Evolutionary conservation across 2,888 invertebrate genomes (phyloP).

Genomic region (Sturmia bella): DNA sequence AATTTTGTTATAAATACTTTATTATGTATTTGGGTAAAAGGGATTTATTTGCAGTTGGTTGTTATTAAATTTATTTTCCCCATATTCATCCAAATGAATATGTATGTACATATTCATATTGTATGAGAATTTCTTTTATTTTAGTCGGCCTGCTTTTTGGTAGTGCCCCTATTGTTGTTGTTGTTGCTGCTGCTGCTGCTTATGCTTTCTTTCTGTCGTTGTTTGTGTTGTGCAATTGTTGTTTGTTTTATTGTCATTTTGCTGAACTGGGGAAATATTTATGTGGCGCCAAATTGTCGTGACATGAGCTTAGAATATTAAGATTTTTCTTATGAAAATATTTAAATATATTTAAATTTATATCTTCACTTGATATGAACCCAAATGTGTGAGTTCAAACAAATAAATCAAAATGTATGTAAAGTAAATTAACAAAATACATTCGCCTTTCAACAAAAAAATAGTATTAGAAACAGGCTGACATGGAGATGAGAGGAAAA

Average conservation of each 20-base stretch:
- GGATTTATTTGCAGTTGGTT: slow-evolving; percentile 6
- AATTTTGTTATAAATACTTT: neutral
- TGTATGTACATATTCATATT: neutral
- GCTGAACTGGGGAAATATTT: slow-evolving; percentile 64
- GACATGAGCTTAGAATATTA: slow-evolving; percentile 63
- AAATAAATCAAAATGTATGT: neutral
- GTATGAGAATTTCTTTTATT: slow-evolving; percentile 31
- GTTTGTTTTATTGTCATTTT: slow-evolving; percentile 59
- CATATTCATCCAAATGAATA: slow-evolving; percentile 39
- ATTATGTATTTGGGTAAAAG: slow-evolving; percentile 12
- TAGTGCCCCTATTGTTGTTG: neutral
- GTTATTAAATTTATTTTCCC: slow-evolving; percentile 28
- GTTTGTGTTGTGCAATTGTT: slow-evolving; percentile 54
- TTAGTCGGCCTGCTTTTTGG: slow-evolving; percentile 33
- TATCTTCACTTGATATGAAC: neutral
- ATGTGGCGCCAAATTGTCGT: slow-evolving; percentile 69
- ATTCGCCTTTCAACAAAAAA: neutral
- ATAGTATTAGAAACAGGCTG: neutral
- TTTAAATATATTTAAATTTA: slow-evolving; percentile 29
- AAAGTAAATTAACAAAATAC: neutral
- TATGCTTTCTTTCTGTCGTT: slow-evolving; percentile 34
- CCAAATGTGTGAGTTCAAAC: neutral
- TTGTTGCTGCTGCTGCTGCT: slow-evolving; percentile 8
- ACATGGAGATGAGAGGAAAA: neutral
- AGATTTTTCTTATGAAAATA: slow-evolving; percentile 27